Evolutionary conservation across 2,797 vertebrate genomes (phyloP), one percentile per base, ranked within the genome.

Genomic region (Morelia viridis): DNA sequence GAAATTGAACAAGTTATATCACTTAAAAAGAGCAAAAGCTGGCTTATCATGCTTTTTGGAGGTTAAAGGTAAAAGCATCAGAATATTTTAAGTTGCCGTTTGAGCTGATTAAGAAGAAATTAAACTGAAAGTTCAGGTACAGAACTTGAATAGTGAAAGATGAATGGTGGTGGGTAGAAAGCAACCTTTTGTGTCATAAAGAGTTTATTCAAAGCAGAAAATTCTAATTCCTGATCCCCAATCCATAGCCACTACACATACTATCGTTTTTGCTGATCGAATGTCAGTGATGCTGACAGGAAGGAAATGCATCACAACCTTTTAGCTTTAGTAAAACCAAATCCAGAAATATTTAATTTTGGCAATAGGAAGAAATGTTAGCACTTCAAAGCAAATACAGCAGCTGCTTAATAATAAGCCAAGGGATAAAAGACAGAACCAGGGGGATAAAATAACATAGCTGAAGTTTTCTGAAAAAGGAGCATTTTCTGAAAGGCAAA

Each of bases 321-420:
- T 68, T 92, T 83, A 61, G 85, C 85, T 88, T 65, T 90, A 87
- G 68, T 50, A 87, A 90, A 90, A 90, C 89, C 57, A 17, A 92
- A 93, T 56, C 88, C 94, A 94, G 90, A 95, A 94, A 92, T 93
- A 94, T 68, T 92, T 95, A 0, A 96, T 94, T 92, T 91, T 93
- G 85, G 88, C 85, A 86, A 92, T 46, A 93, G 91, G 87, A 96
- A 96, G 94, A 92, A 0, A 84, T 58, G 56, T 84, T 68, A 68
- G 60, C 15, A 46, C 28, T 93, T 95, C 0, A 93, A 95, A 94
- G 91, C 93, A 80, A 91, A 62, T 71, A 93, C 84, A 84, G 85
- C 93, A 76, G 89, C 84, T 95, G 88, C 87, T 94, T 88, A 92
- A 93, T 92, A 94, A 93, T 84, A 91, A 95, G 76, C 85, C 53